A percentile compares a stretch with the other conserved stretches of the same genome.
phyloP scores from a whole-genome alignment of 2,888 invertebrate species.

The Phoenoteleia sp. region DNA sequence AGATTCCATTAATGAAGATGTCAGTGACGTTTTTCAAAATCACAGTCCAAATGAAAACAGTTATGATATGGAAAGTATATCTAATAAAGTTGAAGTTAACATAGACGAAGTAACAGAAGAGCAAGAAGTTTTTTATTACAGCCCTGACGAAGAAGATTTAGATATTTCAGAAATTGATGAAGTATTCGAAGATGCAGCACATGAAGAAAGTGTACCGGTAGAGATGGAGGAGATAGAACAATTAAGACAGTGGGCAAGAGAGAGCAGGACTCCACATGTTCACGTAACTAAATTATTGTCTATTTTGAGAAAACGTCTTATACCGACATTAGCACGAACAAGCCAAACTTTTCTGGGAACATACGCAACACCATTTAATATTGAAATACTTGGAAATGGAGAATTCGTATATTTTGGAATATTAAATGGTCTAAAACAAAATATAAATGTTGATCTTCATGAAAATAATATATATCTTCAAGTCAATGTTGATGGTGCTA shows the following conservation, averaged over 20 bases:
- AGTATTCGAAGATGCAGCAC: not conserved
- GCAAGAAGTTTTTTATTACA: too few species aligned
- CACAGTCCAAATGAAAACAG: too few species aligned
- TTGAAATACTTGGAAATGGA: slow-evolving; percentile 49
- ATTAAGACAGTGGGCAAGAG: slow-evolving; percentile 16
- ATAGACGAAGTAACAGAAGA: too few species aligned
- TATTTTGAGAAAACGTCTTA: slow-evolving; percentile 49
- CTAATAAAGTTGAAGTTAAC: too few species aligned
- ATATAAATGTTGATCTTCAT: slow-evolving; percentile 57
- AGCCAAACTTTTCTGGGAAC: slow-evolving; percentile 60
- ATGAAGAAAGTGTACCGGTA: not conserved
- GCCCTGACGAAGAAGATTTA: too few species aligned
- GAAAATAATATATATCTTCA: slow-evolving; percentile 45
- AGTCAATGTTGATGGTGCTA: slow-evolving; percentile 68
- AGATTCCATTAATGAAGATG: too few species aligned
- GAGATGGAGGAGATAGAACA: not conserved
- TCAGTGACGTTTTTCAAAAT: too few species aligned
- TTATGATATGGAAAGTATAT: too few species aligned
- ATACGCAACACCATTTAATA: slow-evolving; percentile 12
- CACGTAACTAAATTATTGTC: slow-evolving; percentile 36
- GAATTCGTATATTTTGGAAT: slow-evolving; percentile 66
- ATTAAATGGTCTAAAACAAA: slow-evolving; percentile 49
- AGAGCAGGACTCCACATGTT: not conserved
- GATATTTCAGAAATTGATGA: not conserved
- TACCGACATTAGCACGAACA: slow-evolving; percentile 57